phyloP scores from a whole-genome alignment of 2,113 vertebrate genomes.

The Monopterus albus region DNA sequence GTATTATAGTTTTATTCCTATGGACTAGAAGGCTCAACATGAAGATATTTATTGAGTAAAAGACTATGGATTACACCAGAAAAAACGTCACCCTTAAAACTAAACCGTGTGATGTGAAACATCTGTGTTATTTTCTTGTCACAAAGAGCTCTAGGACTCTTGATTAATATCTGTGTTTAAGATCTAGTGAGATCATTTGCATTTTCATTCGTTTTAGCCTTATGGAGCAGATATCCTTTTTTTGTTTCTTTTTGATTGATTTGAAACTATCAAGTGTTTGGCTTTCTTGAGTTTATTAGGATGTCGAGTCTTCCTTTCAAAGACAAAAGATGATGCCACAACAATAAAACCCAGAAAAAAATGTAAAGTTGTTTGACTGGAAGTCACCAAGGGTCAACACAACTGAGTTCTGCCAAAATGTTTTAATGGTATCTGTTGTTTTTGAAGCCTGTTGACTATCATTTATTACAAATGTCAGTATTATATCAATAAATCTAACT shows the following conservation, averaged over 20 bases:
- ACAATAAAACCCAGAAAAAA: conserved; percentile 52
- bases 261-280: conserved; percentile 66
- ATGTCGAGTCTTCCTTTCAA: conserved; percentile 70
- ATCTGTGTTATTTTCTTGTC: conserved; percentile 70
- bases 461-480: conserved; percentile 84
- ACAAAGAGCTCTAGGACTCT: conserved; percentile 65
- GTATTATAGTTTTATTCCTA: conserved; percentile 76
- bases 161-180: conserved; percentile 75
- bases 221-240: conserved; percentile 64
- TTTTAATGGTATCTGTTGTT: conserved; percentile 81
- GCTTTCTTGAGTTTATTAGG: conserved; percentile 64
- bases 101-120: conserved; percentile 75
- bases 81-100: conserved; percentile 51
- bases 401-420: conserved; percentile 73
- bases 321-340: conserved; percentile 50
- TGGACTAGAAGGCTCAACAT: conserved; percentile 60
- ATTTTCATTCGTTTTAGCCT: conserved; percentile 77
- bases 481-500: conserved; percentile 86
- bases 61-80: conserved; percentile 62
- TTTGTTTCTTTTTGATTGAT: conserved; percentile 57
- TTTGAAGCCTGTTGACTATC: conserved; percentile 77
- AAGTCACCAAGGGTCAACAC: conserved; percentile 53
- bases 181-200: conserved; percentile 68
- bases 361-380: conserved; percentile 60
- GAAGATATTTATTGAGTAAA: conserved; percentile 74